A percentile compares a stretch with the other conserved stretches of the same genome.
Conservation (phyloP, 2,113 vertebrate genomes). For the Chionomys nivalis region DNA sequence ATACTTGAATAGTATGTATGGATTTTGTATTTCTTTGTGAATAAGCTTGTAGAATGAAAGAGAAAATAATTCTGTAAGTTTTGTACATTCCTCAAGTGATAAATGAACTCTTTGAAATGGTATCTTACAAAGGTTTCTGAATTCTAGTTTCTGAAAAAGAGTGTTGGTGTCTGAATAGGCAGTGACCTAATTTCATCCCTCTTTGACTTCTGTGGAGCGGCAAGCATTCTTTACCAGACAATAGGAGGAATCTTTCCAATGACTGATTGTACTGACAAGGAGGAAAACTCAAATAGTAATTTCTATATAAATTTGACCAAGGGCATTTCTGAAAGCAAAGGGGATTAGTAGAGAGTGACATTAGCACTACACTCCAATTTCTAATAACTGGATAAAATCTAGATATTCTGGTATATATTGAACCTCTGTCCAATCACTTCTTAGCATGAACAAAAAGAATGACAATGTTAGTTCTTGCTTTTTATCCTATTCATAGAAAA, state of each 20-base stretch:
- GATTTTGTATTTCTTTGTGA: background rate
- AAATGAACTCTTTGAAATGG: background rate
- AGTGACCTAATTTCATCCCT: background rate
- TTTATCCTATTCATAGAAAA: background rate
- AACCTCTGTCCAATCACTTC: background rate
- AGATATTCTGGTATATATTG: background rate
- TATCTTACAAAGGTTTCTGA: background rate
- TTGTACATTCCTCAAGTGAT: background rate
- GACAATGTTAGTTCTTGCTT: background rate
- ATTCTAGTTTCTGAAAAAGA: slow-evolving; percentile 1
- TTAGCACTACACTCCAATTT: background rate
- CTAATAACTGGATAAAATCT: background rate
- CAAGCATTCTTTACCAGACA: slow-evolving; percentile 15
- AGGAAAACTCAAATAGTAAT: slow-evolving; percentile 19
- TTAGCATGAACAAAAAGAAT: background rate
- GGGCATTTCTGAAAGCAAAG: background rate
- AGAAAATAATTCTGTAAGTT: background rate
- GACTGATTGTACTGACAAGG: background rate
- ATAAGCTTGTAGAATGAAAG: background rate
- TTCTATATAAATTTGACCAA: slow-evolving; percentile 44
- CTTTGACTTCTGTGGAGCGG: background rate
- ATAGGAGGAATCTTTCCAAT: background rate
- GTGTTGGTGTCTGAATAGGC: background rate
- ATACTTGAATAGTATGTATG: background rate
- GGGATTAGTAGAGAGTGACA: background rate